Conservation (phyloP, 2,113 vertebrate genomes). For the Myrmecophaga tridactyla region DNA sequence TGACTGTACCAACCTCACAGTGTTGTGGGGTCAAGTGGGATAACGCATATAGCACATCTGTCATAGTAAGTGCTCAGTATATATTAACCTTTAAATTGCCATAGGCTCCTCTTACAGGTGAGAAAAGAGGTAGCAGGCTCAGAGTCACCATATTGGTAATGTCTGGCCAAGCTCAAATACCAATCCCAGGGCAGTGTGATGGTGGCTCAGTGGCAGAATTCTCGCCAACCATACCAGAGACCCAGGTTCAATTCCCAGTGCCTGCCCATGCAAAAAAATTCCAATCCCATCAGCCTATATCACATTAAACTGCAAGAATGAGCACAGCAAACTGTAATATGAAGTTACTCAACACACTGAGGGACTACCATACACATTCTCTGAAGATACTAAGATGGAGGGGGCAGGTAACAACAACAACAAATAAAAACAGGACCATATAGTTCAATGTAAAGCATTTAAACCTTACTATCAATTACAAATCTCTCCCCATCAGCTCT, state of each 20-base stretch:
- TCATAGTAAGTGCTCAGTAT: background rate
- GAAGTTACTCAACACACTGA: background rate
- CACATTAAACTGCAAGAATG: background rate
- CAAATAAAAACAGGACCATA: background rate
- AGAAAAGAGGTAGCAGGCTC: background rate
- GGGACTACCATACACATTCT: background rate
- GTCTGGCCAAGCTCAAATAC: background rate
- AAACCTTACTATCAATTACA: background rate
- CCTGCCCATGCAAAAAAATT: too few species aligned
- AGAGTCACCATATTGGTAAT: background rate
- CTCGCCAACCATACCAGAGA: too few species aligned
- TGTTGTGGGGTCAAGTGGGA: background rate
- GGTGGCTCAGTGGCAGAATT: too few species aligned
- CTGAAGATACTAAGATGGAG: background rate
- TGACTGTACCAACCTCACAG: background rate
- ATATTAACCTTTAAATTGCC: background rate
- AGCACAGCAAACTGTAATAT: background rate
- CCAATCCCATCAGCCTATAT: background rate
- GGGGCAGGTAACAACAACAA: rapidly evolving
- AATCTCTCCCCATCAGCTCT: background rate
- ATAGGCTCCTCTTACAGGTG: background rate
- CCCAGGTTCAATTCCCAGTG: too few species aligned
- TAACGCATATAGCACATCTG: background rate
- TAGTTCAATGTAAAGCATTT: background rate
- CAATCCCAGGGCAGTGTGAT: too few species aligned